phyloP scores from a whole-genome alignment of 2,113 vertebrate species.

The Crotalus viridis region DNA sequence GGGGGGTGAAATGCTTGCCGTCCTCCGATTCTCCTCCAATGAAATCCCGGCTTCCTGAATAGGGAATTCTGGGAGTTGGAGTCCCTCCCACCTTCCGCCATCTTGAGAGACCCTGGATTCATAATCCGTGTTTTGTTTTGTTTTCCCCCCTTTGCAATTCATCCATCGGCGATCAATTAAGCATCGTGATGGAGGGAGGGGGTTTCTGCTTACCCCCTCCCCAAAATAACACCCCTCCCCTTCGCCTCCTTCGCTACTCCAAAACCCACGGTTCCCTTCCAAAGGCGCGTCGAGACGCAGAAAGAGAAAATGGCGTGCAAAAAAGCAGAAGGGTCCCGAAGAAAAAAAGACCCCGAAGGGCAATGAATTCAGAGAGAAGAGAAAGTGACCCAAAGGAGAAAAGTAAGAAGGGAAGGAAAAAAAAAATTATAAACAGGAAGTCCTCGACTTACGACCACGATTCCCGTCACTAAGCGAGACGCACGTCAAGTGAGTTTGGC shows the following conservation, averaged over 20 bases:
- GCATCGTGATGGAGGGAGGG: too few relatives aligned
- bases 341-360: slow-evolving; percentile 15
- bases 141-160: too few relatives aligned
- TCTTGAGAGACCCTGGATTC: not conserved
- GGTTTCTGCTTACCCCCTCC: too few relatives aligned
- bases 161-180: too few relatives aligned
- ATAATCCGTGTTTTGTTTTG: not conserved
- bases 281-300: not conserved
- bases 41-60: not conserved
- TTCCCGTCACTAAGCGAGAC: not conserved
- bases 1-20: too few relatives aligned
- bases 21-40: too few relatives aligned
- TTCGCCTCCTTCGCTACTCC: not conserved
- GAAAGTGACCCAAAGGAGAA: slow-evolving; percentile 41
- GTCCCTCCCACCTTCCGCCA: not conserved
- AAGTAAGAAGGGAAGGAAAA: not conserved
- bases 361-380: slow-evolving; percentile 45
- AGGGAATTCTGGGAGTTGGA: not conserved
- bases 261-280: not conserved
- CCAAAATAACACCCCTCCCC: too few relatives aligned
- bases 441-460: not conserved
- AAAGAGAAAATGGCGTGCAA: fast-evolving
- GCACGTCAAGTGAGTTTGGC: fast-evolving
- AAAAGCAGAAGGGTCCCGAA: not conserved
- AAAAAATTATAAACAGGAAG: too few relatives aligned